A percentile compares a stretch with the other conserved stretches of the same genome.
Conservation (phyloP, 2,888 invertebrate species). For the Lomographa bimaculata region DNA sequence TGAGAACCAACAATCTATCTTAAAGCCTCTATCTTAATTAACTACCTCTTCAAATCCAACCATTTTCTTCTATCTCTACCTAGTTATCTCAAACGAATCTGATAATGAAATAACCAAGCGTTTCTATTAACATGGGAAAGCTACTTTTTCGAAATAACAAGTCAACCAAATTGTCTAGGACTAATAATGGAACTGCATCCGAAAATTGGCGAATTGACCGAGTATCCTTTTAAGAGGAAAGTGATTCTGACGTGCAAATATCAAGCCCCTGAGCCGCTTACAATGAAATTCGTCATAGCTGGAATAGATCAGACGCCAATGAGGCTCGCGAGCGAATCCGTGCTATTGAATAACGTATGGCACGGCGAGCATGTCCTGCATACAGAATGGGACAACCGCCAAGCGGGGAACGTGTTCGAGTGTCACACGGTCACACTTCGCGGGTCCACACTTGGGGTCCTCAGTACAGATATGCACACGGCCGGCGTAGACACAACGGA, state of each 20-base stretch:
- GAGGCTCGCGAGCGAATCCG: conserved; percentile 56
- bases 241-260: conserved; percentile 70
- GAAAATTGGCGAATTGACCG: conserved; percentile 49
- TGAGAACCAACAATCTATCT: no score
- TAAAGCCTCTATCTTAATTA: no score
- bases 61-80: no score
- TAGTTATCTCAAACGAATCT: no score
- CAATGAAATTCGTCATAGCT: conserved; percentile 63
- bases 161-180: conserved; percentile 49
- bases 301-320: conserved; percentile 48
- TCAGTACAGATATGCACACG: conserved; percentile 56
- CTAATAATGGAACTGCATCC: conserved; percentile 75
- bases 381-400: conserved; percentile 57
- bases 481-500: conserved; percentile 8
- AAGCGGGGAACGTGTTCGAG: conserved; percentile 55
- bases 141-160: no score
- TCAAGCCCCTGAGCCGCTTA: conserved; percentile 65
- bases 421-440: conserved; percentile 64
- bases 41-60: no score
- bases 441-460: conserved; percentile 63
- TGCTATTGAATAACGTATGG: conserved; percentile 59
- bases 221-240: conserved; percentile 40
- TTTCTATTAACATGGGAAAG: no score
- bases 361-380: conserved; percentile 58
- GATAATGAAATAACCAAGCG: no score